These are phyloP conservation scores for Buphagus erythrorhynchus DNA, from an alignment of 2,797 vertebrate genomes.

Conservation along the genomic window DNA sequence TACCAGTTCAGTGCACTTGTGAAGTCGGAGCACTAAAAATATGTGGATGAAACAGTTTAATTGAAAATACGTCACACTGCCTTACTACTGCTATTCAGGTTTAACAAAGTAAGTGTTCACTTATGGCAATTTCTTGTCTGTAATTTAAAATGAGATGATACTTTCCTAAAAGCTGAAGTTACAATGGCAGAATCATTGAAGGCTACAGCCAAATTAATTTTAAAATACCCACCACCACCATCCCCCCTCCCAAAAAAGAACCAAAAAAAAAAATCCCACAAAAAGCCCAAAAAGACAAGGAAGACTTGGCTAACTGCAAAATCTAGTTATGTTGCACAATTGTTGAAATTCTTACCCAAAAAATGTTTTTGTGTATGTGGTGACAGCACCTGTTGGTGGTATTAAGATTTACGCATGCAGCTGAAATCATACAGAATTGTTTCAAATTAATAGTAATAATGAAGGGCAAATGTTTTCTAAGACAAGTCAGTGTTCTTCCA, in stretches of 20 bases:
- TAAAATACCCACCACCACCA: rapidly evolving
- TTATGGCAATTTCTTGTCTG: not conserved
- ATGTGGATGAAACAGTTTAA: not conserved
- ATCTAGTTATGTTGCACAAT: not conserved
- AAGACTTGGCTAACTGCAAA: not conserved
- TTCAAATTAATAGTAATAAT: not conserved
- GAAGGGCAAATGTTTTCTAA: not conserved
- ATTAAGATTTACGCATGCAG: not conserved
- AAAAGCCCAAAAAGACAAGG: not conserved
- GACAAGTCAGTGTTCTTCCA: not conserved
- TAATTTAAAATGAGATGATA: not conserved
- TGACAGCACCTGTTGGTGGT: not conserved
- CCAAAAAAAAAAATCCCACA: too few relatives aligned
- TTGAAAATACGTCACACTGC: not conserved
- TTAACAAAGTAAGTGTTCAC: not conserved
- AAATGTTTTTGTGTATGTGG: not conserved
- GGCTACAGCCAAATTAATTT: not conserved
- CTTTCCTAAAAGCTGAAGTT: not conserved
- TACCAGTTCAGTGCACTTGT: not conserved
- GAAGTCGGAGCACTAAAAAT: not conserved
- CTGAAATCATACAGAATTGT: not conserved
- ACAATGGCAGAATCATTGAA: not conserved
- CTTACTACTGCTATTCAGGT: not conserved
- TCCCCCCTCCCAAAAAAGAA: rapidly evolving
- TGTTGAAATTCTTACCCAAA: not conserved